Percentiles rank a stretch among this genome's conserved stretches.
Evolutionary conservation across 1,140 invertebrate species (phyloP).

Genomic region (Oscheius sp.): DNA sequence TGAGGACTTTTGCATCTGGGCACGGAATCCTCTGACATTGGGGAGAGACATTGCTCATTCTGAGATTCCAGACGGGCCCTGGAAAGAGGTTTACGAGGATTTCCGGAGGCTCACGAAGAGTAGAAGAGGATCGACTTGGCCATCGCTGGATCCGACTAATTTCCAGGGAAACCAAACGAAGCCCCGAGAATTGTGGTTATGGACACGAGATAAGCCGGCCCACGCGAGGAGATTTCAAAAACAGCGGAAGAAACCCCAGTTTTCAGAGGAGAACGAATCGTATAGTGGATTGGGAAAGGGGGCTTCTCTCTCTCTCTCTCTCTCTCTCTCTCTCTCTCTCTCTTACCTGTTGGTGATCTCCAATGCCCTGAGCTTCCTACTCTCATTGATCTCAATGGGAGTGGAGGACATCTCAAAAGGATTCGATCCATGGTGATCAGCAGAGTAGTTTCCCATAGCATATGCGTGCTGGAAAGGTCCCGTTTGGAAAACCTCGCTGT

Average conservation of each 20-base stretch:
- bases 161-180: not conserved
- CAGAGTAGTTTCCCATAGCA: constrained; percentile 5
- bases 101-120: not conserved
- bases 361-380: constrained; percentile 51
- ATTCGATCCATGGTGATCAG: constrained; percentile 50
- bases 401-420: constrained; percentile 59
- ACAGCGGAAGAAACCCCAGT: not conserved
- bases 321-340: not conserved
- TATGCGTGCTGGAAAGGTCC: constrained; percentile 43
- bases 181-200: not conserved
- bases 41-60: constrained; percentile 11
- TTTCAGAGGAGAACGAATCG: too few species aligned
- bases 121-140: constrained; percentile 9
- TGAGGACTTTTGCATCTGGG: constrained; percentile 27
- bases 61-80: constrained; percentile 13
- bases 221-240: not conserved
- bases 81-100: not conserved
- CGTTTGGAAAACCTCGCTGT: constrained; percentile 51
- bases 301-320: too few species aligned
- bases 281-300: too few species aligned
- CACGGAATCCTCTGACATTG: not conserved
- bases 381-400: constrained; percentile 58
- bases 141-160: not conserved
- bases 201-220: constrained; percentile 3
- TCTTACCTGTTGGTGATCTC: constrained; percentile 55